Conservation (phyloP, 2,888 invertebrate species). For the Ophion slaviceki region DNA sequence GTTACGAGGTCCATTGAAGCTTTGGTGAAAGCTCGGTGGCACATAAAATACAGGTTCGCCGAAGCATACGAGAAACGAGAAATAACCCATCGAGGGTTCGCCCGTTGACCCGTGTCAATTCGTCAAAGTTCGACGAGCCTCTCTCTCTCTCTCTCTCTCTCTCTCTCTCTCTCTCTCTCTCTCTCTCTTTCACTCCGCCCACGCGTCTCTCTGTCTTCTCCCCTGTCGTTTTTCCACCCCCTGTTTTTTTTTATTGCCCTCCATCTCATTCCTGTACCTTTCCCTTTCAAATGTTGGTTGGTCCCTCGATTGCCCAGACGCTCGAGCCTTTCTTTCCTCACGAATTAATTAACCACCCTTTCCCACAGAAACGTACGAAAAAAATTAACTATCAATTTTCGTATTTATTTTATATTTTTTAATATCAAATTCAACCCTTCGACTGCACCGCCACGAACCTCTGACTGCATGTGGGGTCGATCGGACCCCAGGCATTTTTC, state of each 20-base stretch:
- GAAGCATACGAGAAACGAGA: conserved; percentile 68
- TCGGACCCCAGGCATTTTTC: too few species aligned
- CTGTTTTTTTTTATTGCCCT: not conserved
- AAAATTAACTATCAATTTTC: too few species aligned
- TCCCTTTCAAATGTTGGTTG: conserved; percentile 8
- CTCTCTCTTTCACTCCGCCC: conserved; percentile 19
- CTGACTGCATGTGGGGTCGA: too few species aligned
- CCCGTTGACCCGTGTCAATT: conserved; percentile 72
- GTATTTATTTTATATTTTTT: too few species aligned
- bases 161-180: conserved; percentile 26
- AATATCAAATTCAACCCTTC: too few species aligned
- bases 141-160: conserved; percentile 19
- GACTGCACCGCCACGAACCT: too few species aligned
- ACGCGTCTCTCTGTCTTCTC: not conserved
- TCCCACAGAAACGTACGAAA: too few species aligned
- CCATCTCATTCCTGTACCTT: conserved; percentile 8
- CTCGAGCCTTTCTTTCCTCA: not conserved
- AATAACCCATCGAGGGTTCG: conserved; percentile 72
- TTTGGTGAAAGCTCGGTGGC: conserved; percentile 72
- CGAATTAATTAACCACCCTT: not conserved
- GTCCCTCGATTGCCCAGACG: not conserved
- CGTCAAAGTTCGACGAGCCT: conserved; percentile 63
- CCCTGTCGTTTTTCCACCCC: not conserved
- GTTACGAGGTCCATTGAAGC: conserved; percentile 61
- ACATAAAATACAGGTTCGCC: conserved; percentile 72